These are phyloP conservation scores for Channallabes apus DNA, from an alignment of 2,797 vertebrate genomes.

Conservation along the genomic window DNA sequence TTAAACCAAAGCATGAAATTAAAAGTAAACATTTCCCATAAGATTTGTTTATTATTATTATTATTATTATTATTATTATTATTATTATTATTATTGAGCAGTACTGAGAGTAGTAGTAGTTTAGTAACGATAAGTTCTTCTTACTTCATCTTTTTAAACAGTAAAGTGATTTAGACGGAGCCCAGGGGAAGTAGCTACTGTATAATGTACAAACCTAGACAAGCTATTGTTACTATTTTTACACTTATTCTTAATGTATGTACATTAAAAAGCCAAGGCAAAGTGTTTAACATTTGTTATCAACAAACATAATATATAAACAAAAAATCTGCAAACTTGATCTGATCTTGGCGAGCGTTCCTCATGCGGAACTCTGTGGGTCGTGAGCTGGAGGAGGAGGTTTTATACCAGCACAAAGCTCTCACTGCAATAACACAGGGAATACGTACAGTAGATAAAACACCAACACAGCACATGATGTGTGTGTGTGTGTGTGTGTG, in stretches of 20 bases:
- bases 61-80: too few species aligned
- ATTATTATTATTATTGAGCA: too few species aligned
- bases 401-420: not conserved
- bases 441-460: not conserved
- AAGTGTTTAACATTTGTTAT: not conserved
- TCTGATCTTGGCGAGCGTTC: not conserved
- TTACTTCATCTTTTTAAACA: not conserved
- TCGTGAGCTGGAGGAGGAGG: not conserved
- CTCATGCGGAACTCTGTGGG: not conserved
- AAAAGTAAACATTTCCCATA: not conserved
- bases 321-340: not conserved
- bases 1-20: not conserved
- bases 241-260: not conserved
- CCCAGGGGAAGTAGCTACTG: not conserved
- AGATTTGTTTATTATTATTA: too few species aligned
- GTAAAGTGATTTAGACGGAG: not conserved
- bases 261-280: not conserved
- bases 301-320: not conserved
- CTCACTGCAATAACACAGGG: not conserved
- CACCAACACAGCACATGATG: not conserved
- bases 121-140: not conserved
- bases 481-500: too few species aligned
- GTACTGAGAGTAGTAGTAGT: not conserved
- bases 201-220: not conserved
- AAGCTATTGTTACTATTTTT: not conserved